Base-by-base conservation (phyloP, 2,113 vertebrate species). In the Actenoides hombroni region DNA sequence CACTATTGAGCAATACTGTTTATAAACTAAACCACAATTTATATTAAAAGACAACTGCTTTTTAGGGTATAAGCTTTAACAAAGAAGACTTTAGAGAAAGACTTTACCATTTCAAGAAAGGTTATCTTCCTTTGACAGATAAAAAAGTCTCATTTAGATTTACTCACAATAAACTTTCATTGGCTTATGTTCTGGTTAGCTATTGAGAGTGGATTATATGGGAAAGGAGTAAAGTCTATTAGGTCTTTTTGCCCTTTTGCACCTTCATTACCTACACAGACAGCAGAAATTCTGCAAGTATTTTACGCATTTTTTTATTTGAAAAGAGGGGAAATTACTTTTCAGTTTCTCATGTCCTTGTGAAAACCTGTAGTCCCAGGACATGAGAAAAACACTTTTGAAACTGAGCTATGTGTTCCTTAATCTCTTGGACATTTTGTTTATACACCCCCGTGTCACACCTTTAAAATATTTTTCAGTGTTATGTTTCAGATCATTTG, bases 161-260 rank as follows among this genome's bases (percentile, higher is more conserved):
- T 94, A 81, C 26, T 91, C 80, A 90, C 19, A 69, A 33, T 83
- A 92, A 92, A 77, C 29, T 82, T 94, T 88, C 11, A 69, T 70
- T 64, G 40, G 39, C 23, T 77, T 87, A 29, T 65, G 28, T 60
- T 83, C 53, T 85, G 31, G 31, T 75, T 87, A 73, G 49, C 23
- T 83, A 8, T 42, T 74, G 40, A 53, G 26, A 83, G 29, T 67
- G n/a, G 40, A 68, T 86, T 81, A 61, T 44, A 70, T 26, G 19
- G 19, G 24, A 87, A n/a, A 80, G 21, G 18, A 61, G 4, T 57
- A 77, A 90, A 93, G 68, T 60, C 39, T 65, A 3, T 57, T 83
- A 59, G 28, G 28, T 20, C 19, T 77, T 67, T 59, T 74, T 86
- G 42, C n/a, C 73, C 39, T 77, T 54, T 85, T 92, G 16, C 37